Evolutionary conservation across 2,113 vertebrate genomes (phyloP), one percentile per base, ranked within the genome.

Genomic region (Chaenocephalus aceratus): DNA sequence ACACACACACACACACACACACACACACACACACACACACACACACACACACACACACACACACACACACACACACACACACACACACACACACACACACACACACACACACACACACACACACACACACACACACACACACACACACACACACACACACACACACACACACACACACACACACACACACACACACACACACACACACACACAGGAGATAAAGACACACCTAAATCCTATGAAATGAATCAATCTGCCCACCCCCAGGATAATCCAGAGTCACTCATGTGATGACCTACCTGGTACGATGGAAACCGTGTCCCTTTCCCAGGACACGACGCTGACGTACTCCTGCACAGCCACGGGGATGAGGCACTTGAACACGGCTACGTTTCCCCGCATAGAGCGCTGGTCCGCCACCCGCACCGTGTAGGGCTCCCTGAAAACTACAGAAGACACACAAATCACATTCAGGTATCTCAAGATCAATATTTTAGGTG

Each of bases 281-380:
- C n/a, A 51, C 12, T 67, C 34, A 21, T 48, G 41, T 59, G 44
- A 21, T 12, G 53, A 85, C 96, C 93, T 98, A 99, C 98, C 98
- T 97, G 97, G 96, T 92, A 95, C 90, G 92, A 99, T 99, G 93
- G 98, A 97, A 76, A 99, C 97, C 0, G 98, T 99, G 95, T 99
- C 98, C 93, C 97, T 98, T 92, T 99, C 98, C 98, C 98, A 99
- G 94, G 98, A 99, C 89, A 99, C 97, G 23, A 99, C 98, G 9
- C 97, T 99, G 94, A 99, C 97, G 0, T 99, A 98, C 95, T 99
- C 98, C 96, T 99, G 97, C 96, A 99, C 97, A 71, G 97, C 98
- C 11, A 96, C 96, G 67, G 97, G 98, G 94, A 99, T 98, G 97
- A 99, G 98, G 98, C 98, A 99, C 97, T 99, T 99, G 95, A 99